Evolutionary conservation across 2,888 invertebrate genomes (phyloP), one percentile per base, ranked within the genome.

Genomic region (Baccha elongata): DNA sequence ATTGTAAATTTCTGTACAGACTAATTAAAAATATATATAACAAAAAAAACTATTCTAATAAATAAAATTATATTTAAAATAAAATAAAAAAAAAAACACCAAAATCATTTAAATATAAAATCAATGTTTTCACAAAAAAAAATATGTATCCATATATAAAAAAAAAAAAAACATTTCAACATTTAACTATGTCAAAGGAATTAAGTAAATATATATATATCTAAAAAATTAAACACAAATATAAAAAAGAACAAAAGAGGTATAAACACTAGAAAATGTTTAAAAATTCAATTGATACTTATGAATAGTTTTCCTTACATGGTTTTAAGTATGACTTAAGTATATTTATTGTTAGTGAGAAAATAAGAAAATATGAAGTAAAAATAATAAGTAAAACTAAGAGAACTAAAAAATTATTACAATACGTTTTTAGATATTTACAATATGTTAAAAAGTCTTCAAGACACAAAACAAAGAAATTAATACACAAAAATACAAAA

Each of bases 401-500:
- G 17, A 42, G 23, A 19, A n/a, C 4, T n/a, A 26, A 23, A 42
- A 64, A 71, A 81, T 48, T 65, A 65, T 52, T 60, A 75, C 71
- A 75, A 73, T 76, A 68, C 67, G 72, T 83, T 83, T 83, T 83
- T 83, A 83, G 78, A 83, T 78, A 83, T 83, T 83, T 83, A 78
- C 83, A 83, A 83, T 72, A 78, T 72, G 72, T 67, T 83, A 62
- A 50, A 67, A 35, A 72, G 83, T 78, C 78, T 78, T 78, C 55
- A 78, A 62, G 80, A 78, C 76, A 68, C 78, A 72, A 53, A 76
- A 62, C 29, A 74, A 65, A 55, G 40, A 75, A 80, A 65, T 76
- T 67, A 81, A 81, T 65, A 76, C 13, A n/a, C n/a, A n/a, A n/a
- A n/a, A n/a, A n/a, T n/a, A n/a, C n/a, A n/a, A n/a, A n/a, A 76